Base-by-base conservation (phyloP, 92 coral and sea anemone genomes). In the Heteractis magnifica region DNA sequence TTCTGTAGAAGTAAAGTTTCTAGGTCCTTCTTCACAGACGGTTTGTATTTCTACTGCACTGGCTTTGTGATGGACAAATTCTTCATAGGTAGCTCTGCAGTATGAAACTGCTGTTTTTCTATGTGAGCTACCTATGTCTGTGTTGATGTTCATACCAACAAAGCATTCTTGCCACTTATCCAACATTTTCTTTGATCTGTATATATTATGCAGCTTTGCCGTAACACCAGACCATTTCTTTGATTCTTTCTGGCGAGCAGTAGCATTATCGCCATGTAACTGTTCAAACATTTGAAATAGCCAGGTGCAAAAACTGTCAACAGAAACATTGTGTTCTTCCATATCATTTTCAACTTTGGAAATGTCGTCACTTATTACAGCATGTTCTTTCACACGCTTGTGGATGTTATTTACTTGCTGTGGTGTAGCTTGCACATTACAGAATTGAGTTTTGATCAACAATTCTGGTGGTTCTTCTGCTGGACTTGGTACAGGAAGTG, bases 151-250 rank as follows among this genome's bases (percentile, higher is more conserved):
- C 68, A 20, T 85, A 72, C 11, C 56, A 34, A 76, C 21, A 26
- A 26, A 26, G 23, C 79, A 76, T 26, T 76, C 79, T 15, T 76
- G 14, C 79, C 79, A 76, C 14, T 76, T 76, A 49, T 26, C 53
- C 56, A 76, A 23, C 79, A 76, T 50, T 49, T 50, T 26, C 59
- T 76, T 26, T 53, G 79, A 76, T 76, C 56, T 18, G 19, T 49
- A 18, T 49, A 76, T 8, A 48, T 4, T 76, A 76, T 76, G 52
- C 18, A 76, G 44, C 56, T 56, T 6, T 16, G 21, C 58, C 16
- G 60, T 77, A 77, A 77, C 48, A 15, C 65, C 80, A 4, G 80
- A 48, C 80, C 80, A 75, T 52, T 75, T 75, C 78, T 75, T 75
- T 75, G 65, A 58, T 10, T 58, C 65, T 58, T 58, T 58, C 65